A percentile compares a stretch with the other conserved stretches of the same genome.
These are phyloP conservation scores for Cephus spinipes DNA, from an alignment of 2,888 invertebrate genomes.

Conservation along the genomic window DNA sequence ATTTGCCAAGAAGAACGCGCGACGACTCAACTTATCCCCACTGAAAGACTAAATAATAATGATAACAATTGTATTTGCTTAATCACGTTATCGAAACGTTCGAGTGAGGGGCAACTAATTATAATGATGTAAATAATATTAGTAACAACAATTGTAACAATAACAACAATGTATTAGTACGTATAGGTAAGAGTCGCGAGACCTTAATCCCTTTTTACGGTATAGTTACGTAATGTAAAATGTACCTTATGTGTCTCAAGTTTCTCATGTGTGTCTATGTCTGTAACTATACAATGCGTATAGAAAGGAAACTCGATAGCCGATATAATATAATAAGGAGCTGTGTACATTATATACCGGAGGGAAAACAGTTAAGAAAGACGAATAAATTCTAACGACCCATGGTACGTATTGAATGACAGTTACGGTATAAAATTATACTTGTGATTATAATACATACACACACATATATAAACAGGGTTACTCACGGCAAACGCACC, in stretches of 20 bases:
- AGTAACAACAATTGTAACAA: conserved; percentile 19
- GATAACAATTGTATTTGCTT: not conserved
- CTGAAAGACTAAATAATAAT: not conserved
- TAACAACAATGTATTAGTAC: conserved; percentile 14
- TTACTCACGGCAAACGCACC: no score
- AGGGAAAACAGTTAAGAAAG: conserved; percentile 14
- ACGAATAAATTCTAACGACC: conserved; percentile 23
- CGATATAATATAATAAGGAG: conserved; percentile 20
- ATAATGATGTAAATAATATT: conserved; percentile 25
- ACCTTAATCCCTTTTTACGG: conserved; percentile 4
- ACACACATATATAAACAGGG: no score
- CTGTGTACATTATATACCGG: conserved; percentile 27
- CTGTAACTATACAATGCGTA: conserved; percentile 24
- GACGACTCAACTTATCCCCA: not conserved
- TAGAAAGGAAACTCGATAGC: not conserved
- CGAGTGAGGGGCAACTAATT: not conserved
- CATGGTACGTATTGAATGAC: conserved; percentile 22
- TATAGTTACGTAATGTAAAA: conserved; percentile 26
- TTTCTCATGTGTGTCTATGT: conserved; percentile 22
- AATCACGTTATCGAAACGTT: not conserved
- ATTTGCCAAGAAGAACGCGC: not conserved
- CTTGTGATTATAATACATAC: not conserved
- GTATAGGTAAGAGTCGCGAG: conserved; percentile 5
- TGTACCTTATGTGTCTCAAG: conserved; percentile 23
- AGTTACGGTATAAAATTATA: conserved; percentile 12